phyloP scores from a whole-genome alignment of 2,888 invertebrate genomes.

The Aromia moschata region DNA sequence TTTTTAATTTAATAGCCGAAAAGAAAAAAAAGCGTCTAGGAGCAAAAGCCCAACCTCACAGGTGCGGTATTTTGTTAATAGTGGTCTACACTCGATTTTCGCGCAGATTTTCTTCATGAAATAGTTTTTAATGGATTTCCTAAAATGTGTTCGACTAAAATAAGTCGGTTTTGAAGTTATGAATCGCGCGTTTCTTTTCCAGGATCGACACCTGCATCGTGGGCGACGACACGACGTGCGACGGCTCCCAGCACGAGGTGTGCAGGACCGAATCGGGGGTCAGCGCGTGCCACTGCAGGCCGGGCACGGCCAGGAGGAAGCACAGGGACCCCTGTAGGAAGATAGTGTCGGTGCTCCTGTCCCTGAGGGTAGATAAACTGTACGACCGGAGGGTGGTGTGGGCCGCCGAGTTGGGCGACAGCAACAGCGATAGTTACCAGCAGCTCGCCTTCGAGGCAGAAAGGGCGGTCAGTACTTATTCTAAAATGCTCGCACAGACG shows the following conservation, averaged over 20 bases:
- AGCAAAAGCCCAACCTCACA: too few relatives aligned
- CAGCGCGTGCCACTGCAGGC: constrained; percentile 87
- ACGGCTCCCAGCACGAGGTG: constrained; percentile 85
- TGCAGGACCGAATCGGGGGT: constrained; percentile 88
- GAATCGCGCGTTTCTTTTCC: too few relatives aligned
- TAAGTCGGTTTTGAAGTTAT: too few relatives aligned
- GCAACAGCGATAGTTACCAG: constrained; percentile 81
- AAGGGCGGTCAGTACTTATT: constrained; percentile 85
- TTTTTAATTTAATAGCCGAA: too few relatives aligned
- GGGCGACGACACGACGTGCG: constrained; percentile 91
- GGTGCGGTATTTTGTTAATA: too few relatives aligned
- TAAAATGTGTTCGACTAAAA: too few relatives aligned
- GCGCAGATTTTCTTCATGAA: too few relatives aligned
- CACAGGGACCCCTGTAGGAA: constrained; percentile 81
- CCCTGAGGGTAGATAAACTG: constrained; percentile 82
- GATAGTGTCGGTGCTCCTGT: constrained; percentile 81
- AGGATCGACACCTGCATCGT: constrained; percentile 94
- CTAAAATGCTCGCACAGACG: too few relatives aligned
- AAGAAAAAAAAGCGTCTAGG: too few relatives aligned
- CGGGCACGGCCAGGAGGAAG: constrained; percentile 76
- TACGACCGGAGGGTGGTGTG: constrained; percentile 83
- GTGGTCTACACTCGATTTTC: too few relatives aligned
- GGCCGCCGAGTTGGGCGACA: constrained; percentile 78
- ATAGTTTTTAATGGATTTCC: too few relatives aligned
- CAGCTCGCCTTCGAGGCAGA: constrained; percentile 86